Evolutionary conservation across 2,888 invertebrate genomes (phyloP), one percentile per base, ranked within the genome.

Genomic region (Gryllus longicercus): DNA sequence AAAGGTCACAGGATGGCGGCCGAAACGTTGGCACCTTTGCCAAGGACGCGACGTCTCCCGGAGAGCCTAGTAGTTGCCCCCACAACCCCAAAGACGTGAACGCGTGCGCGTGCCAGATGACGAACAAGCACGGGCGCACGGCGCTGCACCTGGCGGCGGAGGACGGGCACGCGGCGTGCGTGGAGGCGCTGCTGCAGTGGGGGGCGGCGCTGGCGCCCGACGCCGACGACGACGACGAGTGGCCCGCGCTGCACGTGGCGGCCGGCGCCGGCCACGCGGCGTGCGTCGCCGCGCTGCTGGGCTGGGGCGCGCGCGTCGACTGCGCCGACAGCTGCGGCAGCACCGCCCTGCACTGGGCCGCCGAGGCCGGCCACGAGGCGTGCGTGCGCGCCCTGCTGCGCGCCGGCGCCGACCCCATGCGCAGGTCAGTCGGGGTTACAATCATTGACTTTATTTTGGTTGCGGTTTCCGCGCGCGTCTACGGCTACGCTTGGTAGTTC

Each of bases 71-170:
- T 25, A 2, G 25, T 25, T 25, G 25, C 25, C 4, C 25, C 21
- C 21, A 21, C 2, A 12, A 18, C 63, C 0, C 2, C 2, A 12
- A 12, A 2, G 63, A 2, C 12, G 18, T 51, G 51, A n/a, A n/a
- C 16, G 63, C 16, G 12, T 5, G 16, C 63, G 63, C 5, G 14
- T 16, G 14, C 16, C 16, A 63, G 63, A 14, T 14, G n/a, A n/a
- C 63, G 63, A 63, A 63, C n/a, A 14, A n/a, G 14, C 63, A 63
- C n/a, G 63, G 63, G n/a, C 63, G 63, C 63, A 63, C 63, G 14
- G 63, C 63, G 63, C 63, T 63, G 63, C 63, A 63, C n/a, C 63
- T 63, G 63, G 63, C 63, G 63, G 63, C 63, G 63, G 63, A 63
- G n/a, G 63, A 14, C 16, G 63, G 63, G 14, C 63, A 63, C 63